These are phyloP conservation scores for Martes martes DNA, from an alignment of 2,113 vertebrate species.

Conservation along the genomic window DNA sequence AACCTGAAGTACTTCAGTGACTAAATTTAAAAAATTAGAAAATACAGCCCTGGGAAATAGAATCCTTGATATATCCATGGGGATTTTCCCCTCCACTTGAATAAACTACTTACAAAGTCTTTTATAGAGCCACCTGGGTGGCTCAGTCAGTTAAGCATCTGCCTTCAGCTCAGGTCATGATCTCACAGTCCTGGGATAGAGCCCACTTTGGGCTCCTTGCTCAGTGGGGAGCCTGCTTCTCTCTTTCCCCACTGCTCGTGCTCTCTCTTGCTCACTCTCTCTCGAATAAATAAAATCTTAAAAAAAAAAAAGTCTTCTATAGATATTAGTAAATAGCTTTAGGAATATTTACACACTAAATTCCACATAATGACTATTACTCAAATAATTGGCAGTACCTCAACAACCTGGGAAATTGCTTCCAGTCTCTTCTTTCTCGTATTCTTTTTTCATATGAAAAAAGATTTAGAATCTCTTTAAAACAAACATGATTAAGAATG, in stretches of 20 bases:
- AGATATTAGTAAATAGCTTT: background rate
- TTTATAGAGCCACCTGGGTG: background rate
- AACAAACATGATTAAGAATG: background rate
- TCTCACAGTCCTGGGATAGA: background rate
- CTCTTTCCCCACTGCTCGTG: background rate
- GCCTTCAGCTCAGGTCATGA: background rate
- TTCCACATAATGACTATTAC: background rate
- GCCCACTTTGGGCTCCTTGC: background rate
- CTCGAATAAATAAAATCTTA: too few relatives aligned
- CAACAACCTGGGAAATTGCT: background rate
- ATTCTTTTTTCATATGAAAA: background rate
- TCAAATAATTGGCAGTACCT: background rate
- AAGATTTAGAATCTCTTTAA: background rate
- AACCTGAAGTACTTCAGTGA: conserved; percentile 25
- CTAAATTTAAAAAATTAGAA: background rate
- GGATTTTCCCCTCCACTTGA: background rate
- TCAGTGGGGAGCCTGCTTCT: background rate
- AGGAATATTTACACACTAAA: background rate
- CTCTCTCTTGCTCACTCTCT: background rate
- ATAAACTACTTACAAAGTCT: background rate
- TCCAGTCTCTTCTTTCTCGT: background rate
- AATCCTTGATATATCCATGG: background rate
- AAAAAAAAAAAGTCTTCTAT: background rate
- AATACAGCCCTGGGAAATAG: background rate
- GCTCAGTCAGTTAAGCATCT: background rate